phyloP scores from a whole-genome alignment of 1,140 invertebrate species.

The Lordiphosa stackelbergi region DNA sequence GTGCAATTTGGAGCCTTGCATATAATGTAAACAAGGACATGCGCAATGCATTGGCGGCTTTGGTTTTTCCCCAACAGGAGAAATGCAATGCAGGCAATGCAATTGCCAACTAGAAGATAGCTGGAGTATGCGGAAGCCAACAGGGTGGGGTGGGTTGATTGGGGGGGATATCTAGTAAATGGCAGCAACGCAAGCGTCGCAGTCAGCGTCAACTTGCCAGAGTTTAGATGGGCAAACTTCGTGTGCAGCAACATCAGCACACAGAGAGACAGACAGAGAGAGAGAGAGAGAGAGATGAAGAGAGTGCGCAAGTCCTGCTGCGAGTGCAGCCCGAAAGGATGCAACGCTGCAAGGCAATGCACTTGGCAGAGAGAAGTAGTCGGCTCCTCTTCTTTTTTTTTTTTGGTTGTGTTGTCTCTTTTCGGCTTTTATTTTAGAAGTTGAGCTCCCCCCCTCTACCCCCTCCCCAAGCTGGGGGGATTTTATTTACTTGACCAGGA shows the following conservation, averaged over 20 bases:
- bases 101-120: conserved; percentile 74
- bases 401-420: conserved; percentile 70
- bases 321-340: conserved; percentile 56
- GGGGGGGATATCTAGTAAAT: conserved; percentile 39
- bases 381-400: conserved; percentile 49
- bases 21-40: conserved; percentile 73
- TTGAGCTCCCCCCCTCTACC: conserved; percentile 21
- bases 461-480: background rate
- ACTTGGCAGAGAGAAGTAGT: conserved; percentile 59
- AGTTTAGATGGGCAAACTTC: conserved; percentile 65
- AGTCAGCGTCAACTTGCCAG: conserved; percentile 63
- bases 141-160: background rate
- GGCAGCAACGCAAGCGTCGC: conserved; percentile 36
- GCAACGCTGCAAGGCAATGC: conserved; percentile 66
- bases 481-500: conserved; percentile 67
- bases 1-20: conserved; percentile 45
- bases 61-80: conserved; percentile 64
- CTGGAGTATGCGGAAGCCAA: conserved; percentile 17
- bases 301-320: conserved; percentile 28
- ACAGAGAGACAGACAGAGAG: background rate
- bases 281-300: conserved; percentile 3
- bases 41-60: conserved; percentile 46
- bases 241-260: conserved; percentile 15
- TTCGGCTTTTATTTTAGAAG: conserved; percentile 74
- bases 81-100: conserved; percentile 66